Percentiles rank a stretch among this genome's conserved stretches.
Conservation (phyloP, 1,140 invertebrate genomes). For the Cotesia vestalis region DNA sequence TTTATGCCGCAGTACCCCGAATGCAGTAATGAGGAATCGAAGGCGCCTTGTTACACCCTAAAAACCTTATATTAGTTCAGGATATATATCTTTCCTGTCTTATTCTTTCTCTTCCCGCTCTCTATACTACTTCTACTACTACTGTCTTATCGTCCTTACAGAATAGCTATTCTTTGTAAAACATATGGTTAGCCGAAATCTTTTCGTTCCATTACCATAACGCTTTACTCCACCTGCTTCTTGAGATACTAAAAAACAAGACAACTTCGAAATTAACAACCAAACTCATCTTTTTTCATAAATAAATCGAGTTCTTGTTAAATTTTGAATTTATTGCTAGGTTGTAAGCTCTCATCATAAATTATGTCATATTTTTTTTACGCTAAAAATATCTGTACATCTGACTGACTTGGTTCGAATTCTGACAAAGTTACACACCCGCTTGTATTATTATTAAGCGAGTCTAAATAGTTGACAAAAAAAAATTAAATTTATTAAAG, state of each 20-base stretch:
- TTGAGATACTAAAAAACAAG: background rate
- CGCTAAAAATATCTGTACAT: too few relatives aligned
- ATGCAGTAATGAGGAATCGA: background rate
- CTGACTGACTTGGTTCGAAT: too few relatives aligned
- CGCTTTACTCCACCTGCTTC: conserved; percentile 51
- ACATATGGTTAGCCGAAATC: conserved; percentile 58
- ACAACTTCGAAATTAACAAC: background rate
- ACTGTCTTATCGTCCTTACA: too few relatives aligned
- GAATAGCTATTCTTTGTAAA: conserved; percentile 33
- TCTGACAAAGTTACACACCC: too few relatives aligned
- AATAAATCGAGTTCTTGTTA: background rate
- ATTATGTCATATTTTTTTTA: too few relatives aligned
- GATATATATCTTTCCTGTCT: background rate
- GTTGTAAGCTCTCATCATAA: too few relatives aligned
- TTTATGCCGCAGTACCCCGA: conserved; percentile 12
- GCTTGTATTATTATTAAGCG: too few relatives aligned
- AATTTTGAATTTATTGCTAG: too few relatives aligned
- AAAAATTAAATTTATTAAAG: too few relatives aligned
- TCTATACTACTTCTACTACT: background rate
- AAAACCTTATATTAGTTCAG: conserved; percentile 45
- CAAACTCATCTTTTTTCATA: background rate
- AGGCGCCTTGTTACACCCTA: conserved; percentile 38
- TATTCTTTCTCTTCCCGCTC: background rate
- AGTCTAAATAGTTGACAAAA: too few relatives aligned
- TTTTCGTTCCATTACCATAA: conserved; percentile 51